A percentile compares a stretch with the other conserved stretches of the same genome.
Evolutionary conservation across 2,113 vertebrate species (phyloP).

Genomic region (Pholis gunnellus): DNA sequence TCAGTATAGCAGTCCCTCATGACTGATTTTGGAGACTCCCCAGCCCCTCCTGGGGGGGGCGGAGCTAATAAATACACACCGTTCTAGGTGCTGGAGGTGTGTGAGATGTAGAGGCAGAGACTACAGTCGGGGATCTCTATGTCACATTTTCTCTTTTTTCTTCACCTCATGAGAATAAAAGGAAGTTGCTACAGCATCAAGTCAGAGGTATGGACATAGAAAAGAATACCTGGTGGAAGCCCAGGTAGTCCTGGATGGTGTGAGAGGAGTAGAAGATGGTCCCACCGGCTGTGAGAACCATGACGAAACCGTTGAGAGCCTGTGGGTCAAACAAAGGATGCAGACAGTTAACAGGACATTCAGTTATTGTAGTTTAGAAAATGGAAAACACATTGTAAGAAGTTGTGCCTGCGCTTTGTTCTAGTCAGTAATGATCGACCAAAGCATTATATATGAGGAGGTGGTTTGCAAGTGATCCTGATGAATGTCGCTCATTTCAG

Average conservation of each 20-base stretch:
- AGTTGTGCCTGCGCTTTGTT: background rate
- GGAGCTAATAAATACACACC: background rate
- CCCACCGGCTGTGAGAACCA: constrained; percentile 83
- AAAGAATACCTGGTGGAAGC: constrained; percentile 85
- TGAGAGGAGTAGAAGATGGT: constrained; percentile 85
- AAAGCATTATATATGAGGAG: background rate
- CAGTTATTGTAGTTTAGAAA: background rate
- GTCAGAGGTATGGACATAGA: background rate
- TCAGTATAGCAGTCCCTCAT: too few relatives aligned
- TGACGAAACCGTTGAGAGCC: constrained; percentile 85
- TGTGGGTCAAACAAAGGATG: constrained; percentile 37
- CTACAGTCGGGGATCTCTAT: too few relatives aligned
- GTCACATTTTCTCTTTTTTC: background rate
- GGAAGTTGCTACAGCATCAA: background rate
- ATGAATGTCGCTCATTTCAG: background rate
- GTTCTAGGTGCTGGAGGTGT: background rate
- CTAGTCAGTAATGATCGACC: background rate
- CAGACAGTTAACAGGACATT: background rate
- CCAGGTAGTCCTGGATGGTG: constrained; percentile 86
- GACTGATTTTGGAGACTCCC: too few relatives aligned
- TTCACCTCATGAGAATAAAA: background rate
- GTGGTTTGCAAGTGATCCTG: background rate
- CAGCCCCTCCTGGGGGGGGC: too few relatives aligned
- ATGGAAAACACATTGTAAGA: background rate
- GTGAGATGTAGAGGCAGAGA: background rate